Conservation (phyloP, 2,888 invertebrate genomes). For the Dione vanillae region DNA sequence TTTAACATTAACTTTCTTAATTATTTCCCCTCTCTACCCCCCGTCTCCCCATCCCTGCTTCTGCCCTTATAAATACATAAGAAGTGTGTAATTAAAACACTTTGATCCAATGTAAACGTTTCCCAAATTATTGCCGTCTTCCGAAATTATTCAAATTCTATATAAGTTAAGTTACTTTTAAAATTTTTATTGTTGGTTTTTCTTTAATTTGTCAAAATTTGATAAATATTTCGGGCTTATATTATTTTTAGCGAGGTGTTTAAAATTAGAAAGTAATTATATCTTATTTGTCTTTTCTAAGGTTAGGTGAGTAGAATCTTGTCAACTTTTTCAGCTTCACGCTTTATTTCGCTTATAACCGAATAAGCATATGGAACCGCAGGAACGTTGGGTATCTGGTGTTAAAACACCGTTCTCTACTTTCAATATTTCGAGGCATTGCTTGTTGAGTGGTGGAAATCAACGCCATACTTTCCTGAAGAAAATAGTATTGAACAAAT, state of each 20-base stretch:
- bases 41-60: background rate
- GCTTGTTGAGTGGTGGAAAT: too few relatives aligned
- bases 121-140: background rate
- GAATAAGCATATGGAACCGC: too few relatives aligned
- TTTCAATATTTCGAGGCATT: too few relatives aligned
- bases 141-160: background rate
- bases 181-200: background rate
- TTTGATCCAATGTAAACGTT: conserved; percentile 30
- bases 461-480: too few relatives aligned
- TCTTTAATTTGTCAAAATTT: background rate
- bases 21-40: conserved; percentile 31
- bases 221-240: background rate
- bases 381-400: too few relatives aligned
- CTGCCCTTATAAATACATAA: conserved; percentile 26
- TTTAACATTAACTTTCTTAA: conserved; percentile 44
- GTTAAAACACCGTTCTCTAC: too few relatives aligned
- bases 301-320: too few relatives aligned
- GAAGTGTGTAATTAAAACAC: conserved; percentile 32
- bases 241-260: background rate
- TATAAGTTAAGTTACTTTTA: conserved; percentile 5
- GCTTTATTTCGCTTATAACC: too few relatives aligned
- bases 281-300: too few relatives aligned
- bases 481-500: too few relatives aligned
- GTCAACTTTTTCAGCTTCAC: too few relatives aligned
- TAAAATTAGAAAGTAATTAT: too few relatives aligned